Evolutionary conservation across 2,797 vertebrate genomes (phyloP).

Genomic region (Tenualosa ilisha): DNA sequence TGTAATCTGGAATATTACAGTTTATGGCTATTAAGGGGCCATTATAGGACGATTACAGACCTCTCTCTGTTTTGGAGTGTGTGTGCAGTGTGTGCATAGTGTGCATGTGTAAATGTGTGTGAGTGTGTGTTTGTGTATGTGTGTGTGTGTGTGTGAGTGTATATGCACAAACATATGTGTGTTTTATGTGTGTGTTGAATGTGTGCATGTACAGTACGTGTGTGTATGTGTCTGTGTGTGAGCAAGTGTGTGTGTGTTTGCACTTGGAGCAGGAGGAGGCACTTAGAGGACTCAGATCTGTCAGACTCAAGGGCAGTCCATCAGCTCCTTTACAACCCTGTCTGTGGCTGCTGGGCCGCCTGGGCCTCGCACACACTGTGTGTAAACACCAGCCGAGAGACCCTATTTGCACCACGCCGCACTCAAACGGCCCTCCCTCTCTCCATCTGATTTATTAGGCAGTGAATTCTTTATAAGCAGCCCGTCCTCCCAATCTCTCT

Average conservation of each 20-base stretch:
- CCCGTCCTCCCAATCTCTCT: background rate
- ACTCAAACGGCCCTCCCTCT: slow-evolving; percentile 23
- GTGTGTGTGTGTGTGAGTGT: background rate
- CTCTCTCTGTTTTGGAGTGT: background rate
- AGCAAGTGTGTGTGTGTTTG: background rate
- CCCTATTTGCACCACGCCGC: slow-evolving; percentile 36
- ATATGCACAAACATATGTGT: background rate
- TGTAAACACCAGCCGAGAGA: slow-evolving; percentile 46
- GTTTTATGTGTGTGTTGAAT: background rate
- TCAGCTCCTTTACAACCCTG: slow-evolving; percentile 43
- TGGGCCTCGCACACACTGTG: slow-evolving; percentile 7
- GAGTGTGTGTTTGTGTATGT: background rate
- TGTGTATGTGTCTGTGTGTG: slow-evolving; percentile 15
- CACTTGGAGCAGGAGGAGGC: background rate
- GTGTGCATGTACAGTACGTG: background rate
- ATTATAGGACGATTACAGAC: background rate
- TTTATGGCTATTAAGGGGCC: slow-evolving; percentile 11
- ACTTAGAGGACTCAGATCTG: slow-evolving; percentile 27
- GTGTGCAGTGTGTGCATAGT: background rate
- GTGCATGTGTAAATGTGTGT: background rate
- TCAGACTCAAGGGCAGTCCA: slow-evolving; percentile 38
- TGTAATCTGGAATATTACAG: slow-evolving; percentile 10
- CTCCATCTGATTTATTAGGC: background rate
- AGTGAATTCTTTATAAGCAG: too few species aligned
- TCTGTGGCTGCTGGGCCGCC: slow-evolving; percentile 40